A percentile compares a stretch with the other conserved stretches of the same genome.
Conservation (phyloP, 2,113 vertebrate genomes). For the Hipposideros armiger region DNA sequence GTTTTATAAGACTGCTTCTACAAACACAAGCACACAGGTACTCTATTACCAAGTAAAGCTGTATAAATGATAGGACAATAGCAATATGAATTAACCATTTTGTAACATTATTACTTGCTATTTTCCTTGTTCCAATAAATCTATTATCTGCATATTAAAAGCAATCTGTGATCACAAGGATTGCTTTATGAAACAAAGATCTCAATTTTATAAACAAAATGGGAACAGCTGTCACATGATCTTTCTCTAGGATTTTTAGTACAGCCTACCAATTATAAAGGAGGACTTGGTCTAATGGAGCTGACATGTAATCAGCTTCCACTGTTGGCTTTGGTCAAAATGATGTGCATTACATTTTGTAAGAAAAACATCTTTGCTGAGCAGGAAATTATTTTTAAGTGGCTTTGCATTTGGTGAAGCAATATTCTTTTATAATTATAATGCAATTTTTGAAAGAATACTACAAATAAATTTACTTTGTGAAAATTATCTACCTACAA, state of each 20-base stretch:
- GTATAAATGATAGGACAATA: background rate
- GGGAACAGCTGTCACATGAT: conserved; percentile 37
- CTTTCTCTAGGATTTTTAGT: conserved; percentile 44
- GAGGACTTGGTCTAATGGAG: conserved; percentile 42
- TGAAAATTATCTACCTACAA: background rate
- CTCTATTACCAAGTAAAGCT: background rate
- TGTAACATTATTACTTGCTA: background rate
- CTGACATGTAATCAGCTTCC: background rate
- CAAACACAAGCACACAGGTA: background rate
- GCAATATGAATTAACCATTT: background rate
- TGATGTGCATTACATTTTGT: conserved; percentile 43
- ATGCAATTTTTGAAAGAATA: conserved; percentile 23
- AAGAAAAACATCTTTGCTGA: conserved; percentile 42
- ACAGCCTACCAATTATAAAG: conserved; percentile 6
- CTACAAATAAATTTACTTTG: background rate
- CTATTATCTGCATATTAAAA: background rate
- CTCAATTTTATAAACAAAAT: conserved; percentile 34
- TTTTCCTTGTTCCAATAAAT: background rate
- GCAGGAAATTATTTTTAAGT: conserved; percentile 58
- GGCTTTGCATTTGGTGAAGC: conserved; percentile 33
- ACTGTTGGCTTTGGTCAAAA: conserved; percentile 34
- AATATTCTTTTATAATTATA: conserved; percentile 10
- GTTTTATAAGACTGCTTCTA: background rate
- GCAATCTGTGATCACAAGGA: background rate
- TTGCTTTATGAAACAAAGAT: conserved; percentile 63